Conservation (phyloP, 1,140 invertebrate species). For the Leptestheria dahalacensis region DNA sequence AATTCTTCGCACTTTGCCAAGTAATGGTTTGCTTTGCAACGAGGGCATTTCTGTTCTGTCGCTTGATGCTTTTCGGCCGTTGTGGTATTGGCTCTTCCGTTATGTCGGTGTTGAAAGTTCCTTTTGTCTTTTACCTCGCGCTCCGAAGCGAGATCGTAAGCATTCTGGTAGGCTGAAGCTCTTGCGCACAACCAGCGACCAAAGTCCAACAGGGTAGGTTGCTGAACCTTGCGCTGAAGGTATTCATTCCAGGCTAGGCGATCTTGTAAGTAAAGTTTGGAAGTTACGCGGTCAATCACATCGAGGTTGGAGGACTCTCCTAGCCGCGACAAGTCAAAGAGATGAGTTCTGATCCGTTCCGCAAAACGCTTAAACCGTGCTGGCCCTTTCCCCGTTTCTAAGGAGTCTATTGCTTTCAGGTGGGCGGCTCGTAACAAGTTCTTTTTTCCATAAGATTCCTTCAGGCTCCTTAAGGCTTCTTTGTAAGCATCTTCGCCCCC, state of each 20-base stretch:
- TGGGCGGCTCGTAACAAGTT: slow-evolving; percentile 8
- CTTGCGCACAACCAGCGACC: background rate
- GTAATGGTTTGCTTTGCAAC: background rate
- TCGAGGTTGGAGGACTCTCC: background rate
- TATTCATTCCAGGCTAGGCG: slow-evolving; percentile 3
- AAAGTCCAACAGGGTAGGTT: background rate
- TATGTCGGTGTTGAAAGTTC: background rate
- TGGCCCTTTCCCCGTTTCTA: slow-evolving; percentile 1
- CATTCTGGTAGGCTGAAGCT: slow-evolving; percentile 1
- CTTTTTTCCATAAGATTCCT: background rate
- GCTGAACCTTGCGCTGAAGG: background rate
- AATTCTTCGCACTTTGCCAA: background rate
- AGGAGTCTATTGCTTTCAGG: background rate
- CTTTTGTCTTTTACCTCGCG: background rate
- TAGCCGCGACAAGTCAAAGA: slow-evolving; percentile 7
- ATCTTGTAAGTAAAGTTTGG: background rate
- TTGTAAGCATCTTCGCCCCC: slow-evolving; percentile 11
- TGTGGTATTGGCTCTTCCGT: background rate
- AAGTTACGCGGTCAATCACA: slow-evolving; percentile 1
- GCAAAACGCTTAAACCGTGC: background rate
- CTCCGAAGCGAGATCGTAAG: background rate
- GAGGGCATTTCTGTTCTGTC: background rate
- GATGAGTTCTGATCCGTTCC: background rate
- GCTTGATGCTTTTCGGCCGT: background rate
- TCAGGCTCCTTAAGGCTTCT: slow-evolving; percentile 1